Evolutionary conservation across 2,113 vertebrate species (phyloP).

Genomic region (Brienomyrus longianalis): DNA sequence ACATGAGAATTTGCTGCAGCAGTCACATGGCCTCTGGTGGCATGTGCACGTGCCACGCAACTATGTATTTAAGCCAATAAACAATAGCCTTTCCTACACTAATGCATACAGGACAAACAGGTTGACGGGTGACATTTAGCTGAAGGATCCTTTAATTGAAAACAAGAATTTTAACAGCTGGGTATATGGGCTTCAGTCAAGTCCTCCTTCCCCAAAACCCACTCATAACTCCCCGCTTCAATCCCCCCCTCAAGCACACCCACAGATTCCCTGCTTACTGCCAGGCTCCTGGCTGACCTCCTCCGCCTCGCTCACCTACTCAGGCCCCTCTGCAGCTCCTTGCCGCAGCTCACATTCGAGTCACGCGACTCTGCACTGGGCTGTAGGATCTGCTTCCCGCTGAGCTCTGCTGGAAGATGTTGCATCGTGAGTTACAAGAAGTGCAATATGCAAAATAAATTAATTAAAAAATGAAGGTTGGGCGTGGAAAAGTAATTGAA

Average conservation of each 20-base stretch:
- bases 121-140: background rate
- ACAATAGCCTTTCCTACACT: background rate
- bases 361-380: slow-evolving; percentile 34
- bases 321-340: slow-evolving; percentile 46
- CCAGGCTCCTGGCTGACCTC: background rate
- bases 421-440: background rate
- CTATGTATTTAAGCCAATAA: background rate
- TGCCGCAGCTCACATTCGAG: slow-evolving; percentile 36
- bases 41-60: background rate
- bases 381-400: slow-evolving; percentile 51
- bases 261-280: background rate
- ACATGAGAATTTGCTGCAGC: background rate
- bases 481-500: background rate
- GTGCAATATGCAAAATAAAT: background rate
- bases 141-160: background rate
- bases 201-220: no score
- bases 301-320: slow-evolving; percentile 47
- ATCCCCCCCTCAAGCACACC: background rate
- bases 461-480: background rate
- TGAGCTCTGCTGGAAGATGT: slow-evolving; percentile 43
- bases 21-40: background rate
- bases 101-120: background rate
- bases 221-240: no score
- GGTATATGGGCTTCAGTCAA: background rate
- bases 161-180: background rate